Percentiles rank a stretch among this genome's conserved stretches.
Evolutionary conservation across 2,888 invertebrate species (phyloP).

Genomic region (Oeneis ivallda): DNA sequence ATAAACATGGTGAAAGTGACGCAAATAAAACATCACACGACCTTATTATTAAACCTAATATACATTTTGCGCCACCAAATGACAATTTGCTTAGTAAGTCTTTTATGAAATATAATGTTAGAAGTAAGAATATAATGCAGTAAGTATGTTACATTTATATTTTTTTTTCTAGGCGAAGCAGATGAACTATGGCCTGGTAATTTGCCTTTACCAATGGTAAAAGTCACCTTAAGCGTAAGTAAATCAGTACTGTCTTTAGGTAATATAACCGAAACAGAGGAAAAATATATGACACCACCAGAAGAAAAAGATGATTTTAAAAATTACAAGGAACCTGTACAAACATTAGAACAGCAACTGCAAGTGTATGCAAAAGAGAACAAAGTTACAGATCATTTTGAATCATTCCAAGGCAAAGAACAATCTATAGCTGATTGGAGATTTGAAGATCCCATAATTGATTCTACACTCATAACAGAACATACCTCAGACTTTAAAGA

Average conservation of each 20-base stretch:
- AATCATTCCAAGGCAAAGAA: background rate
- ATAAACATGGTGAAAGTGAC: conserved; percentile 3
- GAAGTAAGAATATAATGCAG: background rate
- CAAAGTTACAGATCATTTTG: background rate
- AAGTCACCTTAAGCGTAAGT: conserved; percentile 55
- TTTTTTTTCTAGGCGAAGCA: conserved; percentile 51
- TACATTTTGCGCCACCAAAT: conserved; percentile 54
- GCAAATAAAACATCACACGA: conserved; percentile 17
- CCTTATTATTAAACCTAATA: conserved; percentile 23
- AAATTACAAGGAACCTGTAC: background rate
- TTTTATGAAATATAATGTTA: background rate
- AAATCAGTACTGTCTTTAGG: conserved; percentile 67
- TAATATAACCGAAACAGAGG: conserved; percentile 59
- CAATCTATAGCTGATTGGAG: background rate
- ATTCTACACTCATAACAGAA: background rate
- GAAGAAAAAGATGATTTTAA: conserved; percentile 8
- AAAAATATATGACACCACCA: conserved; percentile 37
- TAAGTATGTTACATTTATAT: background rate
- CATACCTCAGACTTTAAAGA: background rate
- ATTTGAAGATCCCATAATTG: background rate
- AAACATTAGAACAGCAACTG: background rate
- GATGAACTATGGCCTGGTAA: conserved; percentile 69
- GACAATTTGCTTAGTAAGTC: conserved; percentile 60
- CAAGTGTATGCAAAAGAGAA: background rate
- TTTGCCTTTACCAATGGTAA: conserved; percentile 45